Percentiles rank a stretch among this genome's conserved stretches.
Evolutionary conservation across 2,888 invertebrate species (phyloP).

Genomic region (Poecilus cupreus): DNA sequence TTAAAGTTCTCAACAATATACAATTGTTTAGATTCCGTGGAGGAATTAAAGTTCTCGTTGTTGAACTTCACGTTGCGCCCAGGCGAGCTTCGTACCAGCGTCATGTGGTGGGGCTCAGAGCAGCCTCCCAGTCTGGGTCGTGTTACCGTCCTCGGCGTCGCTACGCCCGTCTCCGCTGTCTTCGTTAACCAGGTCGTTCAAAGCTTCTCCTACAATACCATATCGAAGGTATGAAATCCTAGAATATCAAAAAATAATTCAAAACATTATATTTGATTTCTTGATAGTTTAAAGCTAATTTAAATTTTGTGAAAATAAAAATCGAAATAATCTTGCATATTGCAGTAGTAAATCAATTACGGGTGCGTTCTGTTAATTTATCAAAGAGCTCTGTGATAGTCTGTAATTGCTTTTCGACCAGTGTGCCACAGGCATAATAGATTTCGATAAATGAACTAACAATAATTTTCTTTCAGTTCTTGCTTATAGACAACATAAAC

Average conservation of each 20-base stretch:
- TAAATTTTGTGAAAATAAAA: no score
- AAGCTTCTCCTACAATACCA: conserved; percentile 69
- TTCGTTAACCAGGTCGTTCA: conserved; percentile 68
- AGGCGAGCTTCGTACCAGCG: conserved; percentile 65
- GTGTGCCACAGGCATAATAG: no score
- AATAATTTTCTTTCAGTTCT: conserved; percentile 36
- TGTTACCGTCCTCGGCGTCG: conserved; percentile 69
- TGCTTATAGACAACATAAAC: conserved; percentile 50
- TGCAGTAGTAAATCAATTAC: no score
- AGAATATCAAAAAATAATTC: not conserved
- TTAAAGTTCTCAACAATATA: no score
- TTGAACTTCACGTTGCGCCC: conserved; percentile 72
- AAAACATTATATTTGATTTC: not conserved
- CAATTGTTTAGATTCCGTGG: conserved; percentile 74
- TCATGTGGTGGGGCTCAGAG: conserved; percentile 67
- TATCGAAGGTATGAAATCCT: conserved; percentile 67
- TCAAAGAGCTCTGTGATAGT: no score
- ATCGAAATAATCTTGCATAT: no score
- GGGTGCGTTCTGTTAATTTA: no score
- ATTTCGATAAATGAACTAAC: not conserved
- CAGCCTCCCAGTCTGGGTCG: conserved; percentile 69
- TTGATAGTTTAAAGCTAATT: no score
- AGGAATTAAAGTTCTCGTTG: conserved; percentile 77
- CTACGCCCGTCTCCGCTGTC: conserved; percentile 67
- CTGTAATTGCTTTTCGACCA: not conserved